Conservation (phyloP, 2,113 vertebrate genomes). For the Loxodonta africana region DNA sequence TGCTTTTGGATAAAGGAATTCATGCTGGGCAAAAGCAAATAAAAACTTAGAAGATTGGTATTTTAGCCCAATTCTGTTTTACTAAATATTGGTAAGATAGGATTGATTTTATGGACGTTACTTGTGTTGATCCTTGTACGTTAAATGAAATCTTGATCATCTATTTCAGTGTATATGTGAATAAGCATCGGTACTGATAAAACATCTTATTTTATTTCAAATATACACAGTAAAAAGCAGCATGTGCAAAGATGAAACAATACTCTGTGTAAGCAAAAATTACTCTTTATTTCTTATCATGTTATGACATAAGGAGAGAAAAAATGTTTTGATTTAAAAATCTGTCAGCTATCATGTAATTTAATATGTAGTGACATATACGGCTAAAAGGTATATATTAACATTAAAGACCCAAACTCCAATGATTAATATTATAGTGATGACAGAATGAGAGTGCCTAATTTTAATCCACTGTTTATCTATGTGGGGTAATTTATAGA, state of each 20-base stretch:
- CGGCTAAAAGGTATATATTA: conserved; percentile 91
- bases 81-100: conserved; percentile 1
- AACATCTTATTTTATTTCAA: conserved; percentile 32
- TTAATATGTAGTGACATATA: conserved; percentile 89
- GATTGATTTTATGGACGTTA: background rate
- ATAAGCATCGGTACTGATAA: conserved; percentile 40
- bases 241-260: conserved; percentile 77
- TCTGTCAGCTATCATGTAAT: conserved; percentile 90
- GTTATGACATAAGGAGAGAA: conserved; percentile 88
- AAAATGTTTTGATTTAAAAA: conserved; percentile 91
- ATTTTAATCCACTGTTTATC: conserved; percentile 93
- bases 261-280: conserved; percentile 76
- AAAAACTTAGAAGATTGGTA: background rate
- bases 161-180: background rate
- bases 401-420: conserved; percentile 89
- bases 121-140: background rate
- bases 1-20: conserved; percentile 46
- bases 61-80: background rate
- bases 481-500: conserved; percentile 91
- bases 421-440: conserved; percentile 90
- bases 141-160: background rate
- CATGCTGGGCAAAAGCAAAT: background rate
- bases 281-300: conserved; percentile 84
- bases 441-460: conserved; percentile 90
- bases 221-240: conserved; percentile 80